These are phyloP conservation scores for Crocuta crocuta DNA, from an alignment of 2,113 vertebrate genomes.

Conservation along the genomic window DNA sequence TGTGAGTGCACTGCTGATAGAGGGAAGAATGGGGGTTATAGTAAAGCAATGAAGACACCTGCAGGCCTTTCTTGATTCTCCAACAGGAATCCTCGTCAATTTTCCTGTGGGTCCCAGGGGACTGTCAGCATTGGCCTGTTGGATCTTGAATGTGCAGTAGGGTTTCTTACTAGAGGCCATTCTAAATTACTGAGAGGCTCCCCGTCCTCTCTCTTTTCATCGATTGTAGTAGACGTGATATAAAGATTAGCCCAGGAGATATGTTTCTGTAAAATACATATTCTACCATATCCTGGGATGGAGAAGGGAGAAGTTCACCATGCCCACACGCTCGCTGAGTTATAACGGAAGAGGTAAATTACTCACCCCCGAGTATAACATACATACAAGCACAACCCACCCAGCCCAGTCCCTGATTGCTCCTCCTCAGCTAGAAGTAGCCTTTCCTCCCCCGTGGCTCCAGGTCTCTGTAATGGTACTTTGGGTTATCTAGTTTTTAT, in stretches of 20 bases:
- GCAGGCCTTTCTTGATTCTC: neutral
- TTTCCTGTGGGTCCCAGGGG: neutral
- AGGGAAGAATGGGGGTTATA: neutral
- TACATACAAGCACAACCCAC: neutral
- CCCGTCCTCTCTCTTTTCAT: neutral
- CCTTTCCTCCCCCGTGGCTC: neutral
- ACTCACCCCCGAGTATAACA: neutral
- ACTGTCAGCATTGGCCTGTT: neutral
- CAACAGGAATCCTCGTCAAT: neutral
- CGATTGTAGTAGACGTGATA: neutral
- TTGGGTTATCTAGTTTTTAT: neutral
- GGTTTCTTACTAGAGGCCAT: neutral
- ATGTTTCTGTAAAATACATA: neutral
- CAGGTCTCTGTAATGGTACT: rapidly evolving
- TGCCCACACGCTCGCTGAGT: neutral
- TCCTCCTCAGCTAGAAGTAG: neutral
- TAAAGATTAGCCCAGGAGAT: neutral
- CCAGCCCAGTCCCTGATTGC: neutral
- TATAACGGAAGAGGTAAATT: neutral
- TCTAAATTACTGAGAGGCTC: neutral
- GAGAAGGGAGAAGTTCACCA: neutral
- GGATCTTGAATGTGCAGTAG: neutral
- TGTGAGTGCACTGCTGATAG: neutral
- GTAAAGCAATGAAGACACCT: neutral
- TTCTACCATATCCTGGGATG: neutral